Percentiles rank a stretch among this genome's conserved stretches.
These are phyloP conservation scores for Leptothorax acervorum DNA, from an alignment of 2,888 invertebrate genomes.

Conservation along the genomic window DNA sequence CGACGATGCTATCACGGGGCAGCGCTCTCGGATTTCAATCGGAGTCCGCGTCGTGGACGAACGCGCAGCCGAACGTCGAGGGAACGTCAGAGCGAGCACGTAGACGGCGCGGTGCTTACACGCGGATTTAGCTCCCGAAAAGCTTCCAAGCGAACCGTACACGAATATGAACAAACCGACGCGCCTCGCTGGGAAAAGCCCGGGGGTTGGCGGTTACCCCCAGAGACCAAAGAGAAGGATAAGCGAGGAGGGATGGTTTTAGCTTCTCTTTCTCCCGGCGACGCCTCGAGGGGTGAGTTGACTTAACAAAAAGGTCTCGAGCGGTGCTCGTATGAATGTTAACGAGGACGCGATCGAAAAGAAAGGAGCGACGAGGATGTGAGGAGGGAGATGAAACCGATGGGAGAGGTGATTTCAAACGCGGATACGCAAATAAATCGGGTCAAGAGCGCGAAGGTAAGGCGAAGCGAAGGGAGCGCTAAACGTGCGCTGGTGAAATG, in stretches of 20 bases:
- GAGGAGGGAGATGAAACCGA: not conserved
- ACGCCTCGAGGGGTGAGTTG: slow-evolving; percentile 60
- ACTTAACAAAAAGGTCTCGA: slow-evolving; percentile 71
- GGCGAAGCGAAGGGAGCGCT: not conserved
- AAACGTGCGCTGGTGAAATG: slow-evolving; percentile 17
- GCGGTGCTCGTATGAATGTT: slow-evolving; percentile 73
- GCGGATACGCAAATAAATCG: slow-evolving; percentile 62
- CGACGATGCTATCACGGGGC: slow-evolving; percentile 8
- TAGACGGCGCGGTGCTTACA: slow-evolving; percentile 63
- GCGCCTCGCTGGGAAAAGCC: slow-evolving; percentile 43
- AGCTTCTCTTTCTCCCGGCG: slow-evolving; percentile 39
- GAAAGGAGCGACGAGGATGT: slow-evolving; percentile 30
- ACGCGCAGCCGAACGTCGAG: slow-evolving; percentile 48
- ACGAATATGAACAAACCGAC: slow-evolving; percentile 56
- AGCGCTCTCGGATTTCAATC: slow-evolving; percentile 50
- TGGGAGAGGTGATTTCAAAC: slow-evolving; percentile 62
- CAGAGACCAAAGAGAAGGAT: slow-evolving; percentile 59
- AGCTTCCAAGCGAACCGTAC: slow-evolving; percentile 60
- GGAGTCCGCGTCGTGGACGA: slow-evolving; percentile 44
- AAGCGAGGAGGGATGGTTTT: slow-evolving; percentile 35
- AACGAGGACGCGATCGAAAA: slow-evolving; percentile 74
- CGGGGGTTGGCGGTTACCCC: slow-evolving; percentile 59
- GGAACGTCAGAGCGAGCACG: slow-evolving; percentile 44
- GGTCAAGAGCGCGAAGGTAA: slow-evolving; percentile 65
- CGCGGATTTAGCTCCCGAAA: slow-evolving; percentile 69